Conservation (phyloP, 2,797 vertebrate species). For the Halcyon chelicuti region DNA sequence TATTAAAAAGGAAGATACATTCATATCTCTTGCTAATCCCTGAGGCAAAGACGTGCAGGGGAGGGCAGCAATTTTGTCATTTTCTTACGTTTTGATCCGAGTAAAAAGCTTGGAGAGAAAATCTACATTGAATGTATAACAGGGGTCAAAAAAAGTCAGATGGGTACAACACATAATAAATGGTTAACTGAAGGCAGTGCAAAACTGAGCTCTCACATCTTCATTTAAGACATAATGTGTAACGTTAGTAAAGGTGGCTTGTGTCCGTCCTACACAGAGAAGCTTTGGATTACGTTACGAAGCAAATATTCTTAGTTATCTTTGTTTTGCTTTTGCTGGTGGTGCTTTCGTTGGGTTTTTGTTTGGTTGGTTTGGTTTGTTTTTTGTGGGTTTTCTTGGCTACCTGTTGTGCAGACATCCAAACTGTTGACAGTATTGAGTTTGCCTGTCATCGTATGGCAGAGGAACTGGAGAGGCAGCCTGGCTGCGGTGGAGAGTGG, state of each 20-base stretch:
- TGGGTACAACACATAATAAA: neutral
- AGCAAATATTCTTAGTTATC: conserved; percentile 24
- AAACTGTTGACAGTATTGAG: neutral
- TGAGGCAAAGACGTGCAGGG: neutral
- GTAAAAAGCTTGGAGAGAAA: neutral
- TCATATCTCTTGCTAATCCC: neutral
- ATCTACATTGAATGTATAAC: neutral
- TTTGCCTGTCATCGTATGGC: neutral
- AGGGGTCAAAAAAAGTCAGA: neutral
- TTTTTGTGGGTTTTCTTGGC: neutral
- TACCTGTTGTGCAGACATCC: neutral
- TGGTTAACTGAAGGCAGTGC: neutral
- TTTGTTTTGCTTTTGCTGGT: neutral
- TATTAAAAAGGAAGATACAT: neutral
- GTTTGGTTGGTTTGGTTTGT: neutral
- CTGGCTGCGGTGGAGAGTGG: neutral
- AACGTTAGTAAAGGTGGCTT: neutral
- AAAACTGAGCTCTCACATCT: neutral
- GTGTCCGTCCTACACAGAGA: neutral
- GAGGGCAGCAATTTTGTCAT: neutral
- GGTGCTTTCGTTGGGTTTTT: rapidly evolving
- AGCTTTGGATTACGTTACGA: neutral
- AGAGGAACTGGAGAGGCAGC: neutral
- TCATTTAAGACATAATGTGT: neutral
- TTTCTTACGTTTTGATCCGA: neutral